phyloP scores from a whole-genome alignment of 2,888 invertebrate genomes.

The Melanophora roralis region DNA sequence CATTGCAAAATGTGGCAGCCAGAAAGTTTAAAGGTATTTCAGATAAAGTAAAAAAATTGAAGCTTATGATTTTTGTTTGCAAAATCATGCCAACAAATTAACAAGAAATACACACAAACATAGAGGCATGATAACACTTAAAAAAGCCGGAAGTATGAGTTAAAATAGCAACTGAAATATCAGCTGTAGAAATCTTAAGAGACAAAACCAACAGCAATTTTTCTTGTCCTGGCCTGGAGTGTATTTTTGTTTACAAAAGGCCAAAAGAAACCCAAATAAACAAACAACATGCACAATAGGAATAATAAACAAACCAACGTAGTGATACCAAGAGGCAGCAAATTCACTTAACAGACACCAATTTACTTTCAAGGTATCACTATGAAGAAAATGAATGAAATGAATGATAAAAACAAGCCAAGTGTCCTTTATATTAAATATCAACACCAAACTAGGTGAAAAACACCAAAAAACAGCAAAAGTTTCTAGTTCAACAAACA shows the following conservation, averaged over 20 bases:
- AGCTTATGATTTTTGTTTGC: slow-evolving; percentile 27
- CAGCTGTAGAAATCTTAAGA: neutral
- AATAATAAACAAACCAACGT: slow-evolving; percentile 29
- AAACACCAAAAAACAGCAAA: neutral
- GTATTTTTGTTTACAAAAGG: slow-evolving; percentile 15
- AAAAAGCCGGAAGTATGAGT: slow-evolving; percentile 25
- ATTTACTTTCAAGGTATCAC: no score
- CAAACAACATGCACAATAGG: slow-evolving; percentile 22
- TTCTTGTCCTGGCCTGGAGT: neutral
- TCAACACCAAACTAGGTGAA: neutral
- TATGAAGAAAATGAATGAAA: neutral
- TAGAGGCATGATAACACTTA: neutral
- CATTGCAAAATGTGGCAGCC: neutral
- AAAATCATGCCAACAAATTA: slow-evolving; percentile 39
- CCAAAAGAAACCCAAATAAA: slow-evolving; percentile 17
- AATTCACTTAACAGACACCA: neutral
- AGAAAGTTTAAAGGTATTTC: neutral
- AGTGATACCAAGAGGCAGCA: neutral
- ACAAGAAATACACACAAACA: neutral
- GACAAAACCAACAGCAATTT: neutral
- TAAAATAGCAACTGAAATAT: neutral
- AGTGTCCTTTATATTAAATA: neutral
- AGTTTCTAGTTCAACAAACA: neutral
- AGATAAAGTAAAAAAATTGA: neutral
- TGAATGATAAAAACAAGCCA: neutral